Percentiles rank a stretch among this genome's conserved stretches.
phyloP scores from a whole-genome alignment of 2,888 invertebrate species.

The Dicycla oo region DNA sequence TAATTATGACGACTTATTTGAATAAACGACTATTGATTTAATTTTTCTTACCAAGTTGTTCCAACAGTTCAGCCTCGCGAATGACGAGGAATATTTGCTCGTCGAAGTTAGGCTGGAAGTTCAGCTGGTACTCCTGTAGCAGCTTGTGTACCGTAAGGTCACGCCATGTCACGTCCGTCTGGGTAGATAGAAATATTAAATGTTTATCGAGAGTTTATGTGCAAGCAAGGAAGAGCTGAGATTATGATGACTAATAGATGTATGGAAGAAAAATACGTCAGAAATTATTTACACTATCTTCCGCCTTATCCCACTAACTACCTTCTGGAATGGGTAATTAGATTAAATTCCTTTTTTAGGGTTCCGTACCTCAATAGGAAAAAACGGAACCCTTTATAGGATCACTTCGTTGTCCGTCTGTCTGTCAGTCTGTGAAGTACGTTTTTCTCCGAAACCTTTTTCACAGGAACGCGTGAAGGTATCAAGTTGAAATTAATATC shows the following conservation, averaged over 20 bases:
- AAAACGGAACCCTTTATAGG: no score
- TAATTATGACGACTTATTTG: background rate
- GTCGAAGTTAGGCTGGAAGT: slow-evolving; percentile 93
- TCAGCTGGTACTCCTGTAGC: slow-evolving; percentile 92
- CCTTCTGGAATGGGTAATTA: no score
- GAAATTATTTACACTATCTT: no score
- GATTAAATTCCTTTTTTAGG: no score
- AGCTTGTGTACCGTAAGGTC: slow-evolving; percentile 92
- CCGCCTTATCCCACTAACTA: no score
- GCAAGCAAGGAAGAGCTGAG: background rate
- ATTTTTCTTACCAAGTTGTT: slow-evolving; percentile 90
- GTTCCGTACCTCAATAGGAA: no score
- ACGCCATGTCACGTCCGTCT: slow-evolving; percentile 92
- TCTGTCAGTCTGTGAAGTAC: no score
- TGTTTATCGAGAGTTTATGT: background rate
- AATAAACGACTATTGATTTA: background rate
- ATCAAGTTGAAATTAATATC: no score
- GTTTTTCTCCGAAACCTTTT: no score
- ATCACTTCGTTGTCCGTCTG: no score
- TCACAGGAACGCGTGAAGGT: no score
- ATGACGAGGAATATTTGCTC: slow-evolving; percentile 92
- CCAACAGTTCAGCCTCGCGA: slow-evolving; percentile 94
- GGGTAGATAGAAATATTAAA: slow-evolving; percentile 27
- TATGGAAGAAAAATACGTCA: background rate
- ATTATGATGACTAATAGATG: background rate